A percentile compares a stretch with the other conserved stretches of the same genome.
Conservation (phyloP, 2,113 vertebrate species). For the Edolisoma coerulescens region DNA sequence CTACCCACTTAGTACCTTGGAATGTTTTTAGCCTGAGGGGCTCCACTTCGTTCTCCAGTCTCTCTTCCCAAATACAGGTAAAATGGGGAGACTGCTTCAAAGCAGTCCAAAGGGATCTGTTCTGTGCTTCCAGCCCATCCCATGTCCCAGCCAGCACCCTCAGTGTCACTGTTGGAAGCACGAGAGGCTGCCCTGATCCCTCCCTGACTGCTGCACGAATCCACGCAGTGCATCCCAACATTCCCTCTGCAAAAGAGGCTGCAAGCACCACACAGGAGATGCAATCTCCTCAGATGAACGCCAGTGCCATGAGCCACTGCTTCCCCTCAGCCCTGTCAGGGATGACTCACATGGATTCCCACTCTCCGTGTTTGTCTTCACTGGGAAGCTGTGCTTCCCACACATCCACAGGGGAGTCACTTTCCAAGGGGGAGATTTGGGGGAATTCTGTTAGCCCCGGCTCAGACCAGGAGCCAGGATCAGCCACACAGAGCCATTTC, state of each 20-base stretch:
- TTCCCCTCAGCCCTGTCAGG: background rate
- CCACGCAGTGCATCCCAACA: fast-evolving
- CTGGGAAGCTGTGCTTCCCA: background rate
- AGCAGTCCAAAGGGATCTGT: background rate
- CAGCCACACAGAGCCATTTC: background rate
- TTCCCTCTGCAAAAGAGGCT: background rate
- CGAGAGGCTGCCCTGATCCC: background rate
- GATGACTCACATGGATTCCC: conserved; percentile 17
- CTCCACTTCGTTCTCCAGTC: background rate
- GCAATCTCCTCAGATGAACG: background rate
- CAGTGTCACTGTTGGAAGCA: background rate
- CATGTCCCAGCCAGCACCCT: background rate
- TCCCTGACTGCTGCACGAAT: background rate
- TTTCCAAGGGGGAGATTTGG: background rate
- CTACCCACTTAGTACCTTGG: background rate
- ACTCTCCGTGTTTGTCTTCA: background rate
- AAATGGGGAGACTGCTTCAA: background rate
- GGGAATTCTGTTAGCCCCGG: background rate
- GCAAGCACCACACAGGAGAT: background rate
- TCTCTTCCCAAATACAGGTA: background rate
- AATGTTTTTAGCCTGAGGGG: background rate
- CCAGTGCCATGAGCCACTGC: background rate
- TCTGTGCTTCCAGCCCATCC: background rate
- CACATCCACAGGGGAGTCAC: background rate
- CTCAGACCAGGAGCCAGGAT: background rate